phyloP scores from a whole-genome alignment of 2,888 invertebrate species.

The Bellardia bayeri region DNA sequence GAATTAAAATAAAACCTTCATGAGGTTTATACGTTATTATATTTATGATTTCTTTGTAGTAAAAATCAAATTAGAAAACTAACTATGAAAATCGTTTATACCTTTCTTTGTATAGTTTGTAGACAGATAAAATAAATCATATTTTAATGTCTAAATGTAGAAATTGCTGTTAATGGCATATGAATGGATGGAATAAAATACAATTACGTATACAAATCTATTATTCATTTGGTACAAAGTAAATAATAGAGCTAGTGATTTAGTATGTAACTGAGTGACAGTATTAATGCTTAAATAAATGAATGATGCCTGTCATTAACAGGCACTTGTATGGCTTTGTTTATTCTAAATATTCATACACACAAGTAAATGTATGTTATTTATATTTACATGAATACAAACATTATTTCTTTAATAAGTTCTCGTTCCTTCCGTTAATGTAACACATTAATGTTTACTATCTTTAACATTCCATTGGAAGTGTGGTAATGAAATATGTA shows the following conservation, averaged over 20 bases:
- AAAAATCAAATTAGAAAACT: too few species aligned
- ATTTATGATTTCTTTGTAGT: too few species aligned
- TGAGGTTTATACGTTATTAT: too few species aligned
- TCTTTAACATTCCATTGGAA: neutral
- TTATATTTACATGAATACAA: neutral
- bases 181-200: neutral
- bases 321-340: conserved; percentile 11
- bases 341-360: neutral
- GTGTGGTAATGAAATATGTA: neutral
- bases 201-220: neutral
- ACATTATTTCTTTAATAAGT: neutral
- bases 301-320: conserved; percentile 29
- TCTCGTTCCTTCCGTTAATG: neutral
- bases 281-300: neutral
- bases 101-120: too few species aligned
- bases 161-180: conserved; percentile 6
- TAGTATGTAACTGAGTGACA: neutral
- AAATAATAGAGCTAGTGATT: neutral
- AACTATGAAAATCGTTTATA: too few species aligned
- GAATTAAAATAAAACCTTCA: too few species aligned
- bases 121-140: neutral
- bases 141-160: neutral
- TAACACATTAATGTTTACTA: conserved; percentile 15
- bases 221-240: neutral
- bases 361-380: too few species aligned